Base-by-base conservation (phyloP, 1,140 invertebrate genomes). In the Solenopsis invicta region DNA sequence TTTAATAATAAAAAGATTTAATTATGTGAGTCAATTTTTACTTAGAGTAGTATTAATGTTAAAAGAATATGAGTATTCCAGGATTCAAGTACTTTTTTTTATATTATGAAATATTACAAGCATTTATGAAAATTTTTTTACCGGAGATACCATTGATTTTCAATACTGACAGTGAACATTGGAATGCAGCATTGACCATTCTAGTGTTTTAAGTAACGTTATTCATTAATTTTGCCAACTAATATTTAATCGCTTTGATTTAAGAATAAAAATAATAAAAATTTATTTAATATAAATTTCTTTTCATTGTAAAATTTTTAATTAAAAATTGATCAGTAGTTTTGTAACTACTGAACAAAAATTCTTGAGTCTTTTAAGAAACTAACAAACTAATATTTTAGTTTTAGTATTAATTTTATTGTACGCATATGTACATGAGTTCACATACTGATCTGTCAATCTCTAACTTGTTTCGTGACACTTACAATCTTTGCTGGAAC, bases 401-500 rank as follows among this genome's bases (percentile, higher is more conserved):
- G 16, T 0, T 13, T 29, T 29, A 29, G 5, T 1, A 9, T 64
- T 66, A 66, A 66, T 66, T 66, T 41, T 41, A 41, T 41, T 41
- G 41, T 41, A 41, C 8, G 29, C 29, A 29, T 29, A 61, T 61
- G 16, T 34, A 41, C 10, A 21, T 4, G 4, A 41, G n/a, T 66
- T 41, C 18, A 41, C 37, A 21, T 21, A 10, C 34, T 66, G 34
- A 64, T 34, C 62, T 13, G 9, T 66, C 16, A 66, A 9, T 66
- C 24, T 74, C 37, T 34, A 48, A 74, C 12, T 34, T 75, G 59
- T 48, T 75, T 84, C 6, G 12, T 34, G 29, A 41, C 24, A 21
- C 12, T 67, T 78, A 34, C 24, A 21, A 76, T 62, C 29, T 84
- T 21, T 41, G 45, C 4, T 72, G 18, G 13, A 24, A 24, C 0